Conservation (phyloP, 2,113 vertebrate genomes). For the Ancistrus triradiatus region DNA sequence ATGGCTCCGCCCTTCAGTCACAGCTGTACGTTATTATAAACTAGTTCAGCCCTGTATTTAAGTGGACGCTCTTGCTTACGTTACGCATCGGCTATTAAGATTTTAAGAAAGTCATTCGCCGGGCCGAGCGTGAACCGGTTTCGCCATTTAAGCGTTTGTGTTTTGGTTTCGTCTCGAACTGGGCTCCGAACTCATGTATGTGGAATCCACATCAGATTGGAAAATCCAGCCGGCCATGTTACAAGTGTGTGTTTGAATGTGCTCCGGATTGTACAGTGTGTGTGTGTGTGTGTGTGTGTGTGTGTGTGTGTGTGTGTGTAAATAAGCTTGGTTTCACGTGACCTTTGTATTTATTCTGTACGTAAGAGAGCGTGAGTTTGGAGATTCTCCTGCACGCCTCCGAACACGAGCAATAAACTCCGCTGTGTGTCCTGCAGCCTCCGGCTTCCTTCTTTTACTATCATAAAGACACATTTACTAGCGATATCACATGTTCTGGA, state of each 20-base stretch:
- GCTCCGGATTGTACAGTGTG: not conserved
- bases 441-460: slow-evolving; percentile 61
- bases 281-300: not conserved
- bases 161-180: too few species aligned
- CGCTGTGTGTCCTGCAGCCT: slow-evolving; percentile 85
- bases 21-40: too few species aligned
- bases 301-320: not conserved
- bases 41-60: too few species aligned
- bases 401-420: slow-evolving; percentile 92
- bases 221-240: not conserved
- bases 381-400: slow-evolving; percentile 79
- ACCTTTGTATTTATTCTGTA: slow-evolving; percentile 91
- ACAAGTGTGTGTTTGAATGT: slow-evolving; percentile 8
- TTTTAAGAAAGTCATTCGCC: too few species aligned
- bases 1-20: too few species aligned
- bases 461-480: too few species aligned
- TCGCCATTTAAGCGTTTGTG: too few species aligned
- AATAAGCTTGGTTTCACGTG: slow-evolving; percentile 11
- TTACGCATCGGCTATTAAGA: too few species aligned
- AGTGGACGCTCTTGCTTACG: too few species aligned
- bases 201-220: not conserved
- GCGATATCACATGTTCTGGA: too few species aligned
- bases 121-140: too few species aligned
- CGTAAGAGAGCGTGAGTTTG: slow-evolving; percentile 84
- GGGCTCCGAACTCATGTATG: not conserved